Conservation (phyloP, 2,797 vertebrate genomes). For the Artibeus lituratus region DNA sequence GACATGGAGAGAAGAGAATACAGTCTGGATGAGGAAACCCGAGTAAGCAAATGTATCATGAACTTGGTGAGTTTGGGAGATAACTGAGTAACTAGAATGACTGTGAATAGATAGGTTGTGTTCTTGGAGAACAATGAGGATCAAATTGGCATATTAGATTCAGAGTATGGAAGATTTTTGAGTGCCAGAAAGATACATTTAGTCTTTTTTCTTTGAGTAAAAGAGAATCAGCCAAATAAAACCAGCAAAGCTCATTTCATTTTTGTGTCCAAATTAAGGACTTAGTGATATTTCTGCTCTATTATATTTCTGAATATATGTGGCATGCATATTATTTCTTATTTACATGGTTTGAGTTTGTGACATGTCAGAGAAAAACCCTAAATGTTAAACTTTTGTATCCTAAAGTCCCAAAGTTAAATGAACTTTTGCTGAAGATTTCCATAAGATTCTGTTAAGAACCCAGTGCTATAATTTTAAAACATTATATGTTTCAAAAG, state of each 20-base stretch:
- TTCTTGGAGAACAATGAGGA: not conserved
- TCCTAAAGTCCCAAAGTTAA: not conserved
- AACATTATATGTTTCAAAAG: not conserved
- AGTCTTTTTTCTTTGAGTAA: not conserved
- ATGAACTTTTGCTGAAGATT: not conserved
- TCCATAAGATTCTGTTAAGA: not conserved
- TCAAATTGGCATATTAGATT: not conserved
- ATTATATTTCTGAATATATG: not conserved
- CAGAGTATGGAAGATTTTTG: not conserved
- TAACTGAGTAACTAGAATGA: not conserved
- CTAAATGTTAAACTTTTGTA: conserved; percentile 25
- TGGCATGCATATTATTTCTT: not conserved
- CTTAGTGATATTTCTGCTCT: not conserved
- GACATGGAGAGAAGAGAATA: not conserved
- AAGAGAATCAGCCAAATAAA: not conserved
- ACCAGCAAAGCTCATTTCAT: not conserved
- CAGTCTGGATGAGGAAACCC: not conserved
- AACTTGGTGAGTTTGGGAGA: not conserved
- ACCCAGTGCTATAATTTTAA: not conserved
- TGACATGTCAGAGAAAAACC: not conserved
- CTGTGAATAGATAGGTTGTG: not conserved
- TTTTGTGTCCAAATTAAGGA: not conserved
- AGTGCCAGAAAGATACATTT: not conserved
- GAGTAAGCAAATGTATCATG: not conserved
- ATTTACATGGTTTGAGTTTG: not conserved